Evolutionary conservation across 2,113 vertebrate species (phyloP).

Genomic region (Propithecus coquereli): DNA sequence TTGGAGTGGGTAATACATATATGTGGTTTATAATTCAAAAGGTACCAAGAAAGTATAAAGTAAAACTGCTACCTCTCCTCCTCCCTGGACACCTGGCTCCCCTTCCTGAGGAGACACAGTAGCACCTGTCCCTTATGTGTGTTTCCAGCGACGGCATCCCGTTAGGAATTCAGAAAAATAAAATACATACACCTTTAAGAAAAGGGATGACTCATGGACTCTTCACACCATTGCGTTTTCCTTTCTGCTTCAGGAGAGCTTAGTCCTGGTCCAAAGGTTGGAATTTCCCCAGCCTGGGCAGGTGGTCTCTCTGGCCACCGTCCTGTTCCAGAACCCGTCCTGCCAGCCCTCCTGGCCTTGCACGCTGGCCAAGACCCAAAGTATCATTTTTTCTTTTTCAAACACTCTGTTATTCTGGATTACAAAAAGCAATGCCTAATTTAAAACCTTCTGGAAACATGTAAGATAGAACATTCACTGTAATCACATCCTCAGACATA

Average conservation of each 20-base stretch:
- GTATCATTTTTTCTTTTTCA: background rate
- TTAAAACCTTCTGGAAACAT: background rate
- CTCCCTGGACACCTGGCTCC: background rate
- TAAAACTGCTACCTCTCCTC: background rate
- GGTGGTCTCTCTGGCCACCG: background rate
- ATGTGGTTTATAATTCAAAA: background rate
- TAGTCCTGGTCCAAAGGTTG: background rate
- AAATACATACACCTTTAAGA: background rate
- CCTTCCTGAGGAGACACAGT: background rate
- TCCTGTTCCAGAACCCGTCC: background rate
- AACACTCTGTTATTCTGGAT: background rate
- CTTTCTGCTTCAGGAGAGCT: background rate
- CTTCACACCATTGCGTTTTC: background rate
- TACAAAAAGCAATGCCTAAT: background rate
- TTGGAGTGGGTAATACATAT: background rate
- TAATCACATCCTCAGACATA: background rate
- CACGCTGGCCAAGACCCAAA: background rate
- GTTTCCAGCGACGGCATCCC: accelerated
- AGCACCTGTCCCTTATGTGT: background rate
- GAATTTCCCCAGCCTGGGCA: background rate
- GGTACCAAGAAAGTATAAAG: background rate
- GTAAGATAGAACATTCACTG: background rate
- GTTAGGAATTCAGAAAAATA: background rate
- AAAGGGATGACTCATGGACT: background rate
- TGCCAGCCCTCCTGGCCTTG: background rate